Evolutionary conservation across 1,140 invertebrate genomes (phyloP), one percentile per base, ranked within the genome.

Genomic region (Bombus soroeensis): DNA sequence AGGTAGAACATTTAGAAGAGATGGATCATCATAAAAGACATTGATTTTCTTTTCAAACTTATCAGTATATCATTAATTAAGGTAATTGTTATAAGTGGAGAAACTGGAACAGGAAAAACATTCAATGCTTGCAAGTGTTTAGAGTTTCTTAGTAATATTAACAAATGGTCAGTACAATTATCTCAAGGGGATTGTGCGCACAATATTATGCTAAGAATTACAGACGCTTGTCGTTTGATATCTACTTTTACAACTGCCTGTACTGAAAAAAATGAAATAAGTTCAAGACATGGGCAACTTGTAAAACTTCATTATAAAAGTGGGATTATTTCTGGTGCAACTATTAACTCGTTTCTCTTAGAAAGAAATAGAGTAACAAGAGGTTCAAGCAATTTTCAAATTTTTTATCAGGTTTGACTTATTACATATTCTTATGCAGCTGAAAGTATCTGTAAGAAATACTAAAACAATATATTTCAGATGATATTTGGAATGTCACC

Each of bases 241-340:
- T 90, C 93, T 1, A 90, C 91, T 12, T 93, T 94, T 57, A 93
- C 92, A n/a, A 93, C 97, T 86, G 96, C 96, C n/a, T 96, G 96
- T 87, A 97, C 97, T 1, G 95, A 96, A 47, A 94, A 94, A 62
- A 97, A 97, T 90, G 94, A 96, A 81, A 96, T 96, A 91, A 97
- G 96, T 68, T 96, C 96, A 81, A 94, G 97, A 82, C 97, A 97
- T 92, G 96, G 96, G 12, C 92, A 95, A 68, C 88, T 95, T 5
- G 81, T 95, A 13, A 93, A 91, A 77, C 83, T 95, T n/a, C 91
- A 94, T 59, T 95, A 97, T 88, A 95, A 96, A 90, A 95, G 95
- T 90, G 96, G 96, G 57, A 94, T 94, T 73, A 95, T 97, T 78
- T 96, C 95, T 82, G 96, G 96, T 84, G 96, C 96, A 87, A 96